A percentile compares a stretch with the other conserved stretches of the same genome.
Evolutionary conservation across 2,113 vertebrate genomes (phyloP).

Genomic region (Brachypteracias leptosomus): DNA sequence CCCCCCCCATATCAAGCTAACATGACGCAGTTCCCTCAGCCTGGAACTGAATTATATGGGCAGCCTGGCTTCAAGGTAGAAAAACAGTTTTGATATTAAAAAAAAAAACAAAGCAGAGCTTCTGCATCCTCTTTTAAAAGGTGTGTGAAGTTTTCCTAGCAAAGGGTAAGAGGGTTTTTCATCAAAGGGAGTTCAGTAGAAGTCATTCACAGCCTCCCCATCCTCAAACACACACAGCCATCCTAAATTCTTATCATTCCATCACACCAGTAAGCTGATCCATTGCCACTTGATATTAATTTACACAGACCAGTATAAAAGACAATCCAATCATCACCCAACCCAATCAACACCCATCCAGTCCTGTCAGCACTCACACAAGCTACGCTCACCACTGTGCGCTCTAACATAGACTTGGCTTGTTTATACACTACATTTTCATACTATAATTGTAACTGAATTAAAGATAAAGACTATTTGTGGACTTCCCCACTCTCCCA

Average conservation of each 20-base stretch:
- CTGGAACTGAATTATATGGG: not conserved
- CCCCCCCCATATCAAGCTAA: not conserved
- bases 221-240: not conserved
- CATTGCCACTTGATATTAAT: not conserved
- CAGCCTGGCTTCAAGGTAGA: not conserved
- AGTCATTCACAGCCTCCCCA: not conserved
- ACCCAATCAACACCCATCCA: too few species aligned
- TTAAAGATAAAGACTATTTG: not conserved
- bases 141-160: not conserved
- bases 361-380: not conserved
- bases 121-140: not conserved
- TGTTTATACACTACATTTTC: not conserved
- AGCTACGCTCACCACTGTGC: not conserved
- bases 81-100: not conserved
- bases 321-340: too few species aligned
- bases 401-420: accelerated
- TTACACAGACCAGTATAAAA: too few species aligned
- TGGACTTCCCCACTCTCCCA: not conserved
- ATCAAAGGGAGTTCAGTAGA: not conserved
- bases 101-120: not conserved
- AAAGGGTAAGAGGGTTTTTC: not conserved
- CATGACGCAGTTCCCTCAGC: not conserved
- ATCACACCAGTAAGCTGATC: not conserved
- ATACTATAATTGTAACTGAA: not conserved
- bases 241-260: not conserved